These are phyloP conservation scores for Cyaniris semiargus DNA, from an alignment of 2,888 invertebrate genomes.

Conservation along the genomic window DNA sequence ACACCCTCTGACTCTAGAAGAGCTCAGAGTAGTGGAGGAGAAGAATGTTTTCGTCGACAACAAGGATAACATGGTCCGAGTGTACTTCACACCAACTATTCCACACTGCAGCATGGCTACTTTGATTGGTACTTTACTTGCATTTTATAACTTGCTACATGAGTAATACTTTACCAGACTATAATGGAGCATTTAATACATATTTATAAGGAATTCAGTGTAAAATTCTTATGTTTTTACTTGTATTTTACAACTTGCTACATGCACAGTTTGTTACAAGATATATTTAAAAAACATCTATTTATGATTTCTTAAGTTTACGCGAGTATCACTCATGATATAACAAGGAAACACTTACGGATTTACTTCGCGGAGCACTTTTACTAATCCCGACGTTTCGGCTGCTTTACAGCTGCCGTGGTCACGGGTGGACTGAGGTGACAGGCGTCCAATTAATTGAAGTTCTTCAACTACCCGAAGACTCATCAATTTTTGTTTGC, in stretches of 20 bases:
- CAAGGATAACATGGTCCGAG: conserved; percentile 83
- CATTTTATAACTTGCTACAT: too few relatives aligned
- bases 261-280: not conserved
- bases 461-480: too few relatives aligned
- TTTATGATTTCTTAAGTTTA: too few relatives aligned
- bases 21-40: conserved; percentile 95
- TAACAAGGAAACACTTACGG: too few relatives aligned
- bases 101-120: conserved; percentile 99
- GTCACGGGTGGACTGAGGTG: too few relatives aligned
- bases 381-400: too few relatives aligned
- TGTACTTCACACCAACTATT: conserved; percentile 97
- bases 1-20: conserved; percentile 96
- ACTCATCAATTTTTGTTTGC: too few relatives aligned
- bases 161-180: too few relatives aligned
- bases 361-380: too few relatives aligned
- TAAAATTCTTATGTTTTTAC: not conserved
- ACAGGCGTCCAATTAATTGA: too few relatives aligned
- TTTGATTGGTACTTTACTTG: conserved; percentile 77
- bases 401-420: too few relatives aligned
- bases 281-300: not conserved
- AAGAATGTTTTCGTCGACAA: conserved; percentile 89
- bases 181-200: not conserved
- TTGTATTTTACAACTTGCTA: not conserved
- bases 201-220: not conserved
- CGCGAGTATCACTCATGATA: too few relatives aligned